These are phyloP conservation scores for Adrianichthys oophorus DNA, from an alignment of 2,797 vertebrate genomes.

Conservation along the genomic window DNA sequence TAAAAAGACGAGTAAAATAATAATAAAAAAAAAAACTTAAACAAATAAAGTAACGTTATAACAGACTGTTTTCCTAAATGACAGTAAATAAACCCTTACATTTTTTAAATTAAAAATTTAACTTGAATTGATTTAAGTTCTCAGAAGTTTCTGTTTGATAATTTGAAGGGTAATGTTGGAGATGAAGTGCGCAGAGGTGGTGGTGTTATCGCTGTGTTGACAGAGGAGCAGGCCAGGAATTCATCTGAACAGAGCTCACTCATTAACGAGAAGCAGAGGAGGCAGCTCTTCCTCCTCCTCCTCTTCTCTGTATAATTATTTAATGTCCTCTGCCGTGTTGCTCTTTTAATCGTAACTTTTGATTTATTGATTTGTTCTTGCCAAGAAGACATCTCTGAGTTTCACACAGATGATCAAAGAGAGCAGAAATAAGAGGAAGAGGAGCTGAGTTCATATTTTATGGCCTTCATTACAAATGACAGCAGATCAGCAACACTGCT, in stretches of 20 bases:
- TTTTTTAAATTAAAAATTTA: no score
- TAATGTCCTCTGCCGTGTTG: constrained; percentile 59
- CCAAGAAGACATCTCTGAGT: constrained; percentile 25
- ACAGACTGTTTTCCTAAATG: background rate
- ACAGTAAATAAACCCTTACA: no score
- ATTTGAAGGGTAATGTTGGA: no score
- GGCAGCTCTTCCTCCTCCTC: constrained; percentile 9
- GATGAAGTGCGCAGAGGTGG: no score
- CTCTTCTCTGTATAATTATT: constrained; percentile 64
- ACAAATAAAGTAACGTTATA: background rate
- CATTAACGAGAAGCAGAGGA: constrained; percentile 33
- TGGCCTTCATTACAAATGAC: constrained; percentile 10
- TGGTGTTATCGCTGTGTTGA: no score
- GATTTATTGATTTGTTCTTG: constrained; percentile 64
- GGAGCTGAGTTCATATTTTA: constrained; percentile 39
- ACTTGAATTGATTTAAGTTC: no score
- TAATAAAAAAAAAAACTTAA: no score
- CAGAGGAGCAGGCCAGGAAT: constrained; percentile 1
- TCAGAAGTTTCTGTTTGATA: no score
- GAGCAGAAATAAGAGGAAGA: constrained; percentile 13
- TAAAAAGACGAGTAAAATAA: no score
- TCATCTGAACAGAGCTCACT: constrained; percentile 18
- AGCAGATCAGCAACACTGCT: constrained; percentile 14
- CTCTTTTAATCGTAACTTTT: constrained; percentile 74
- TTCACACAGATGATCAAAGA: constrained; percentile 51